Conservation (phyloP, 2,797 vertebrate genomes). For the Melopsittacus undulatus region DNA sequence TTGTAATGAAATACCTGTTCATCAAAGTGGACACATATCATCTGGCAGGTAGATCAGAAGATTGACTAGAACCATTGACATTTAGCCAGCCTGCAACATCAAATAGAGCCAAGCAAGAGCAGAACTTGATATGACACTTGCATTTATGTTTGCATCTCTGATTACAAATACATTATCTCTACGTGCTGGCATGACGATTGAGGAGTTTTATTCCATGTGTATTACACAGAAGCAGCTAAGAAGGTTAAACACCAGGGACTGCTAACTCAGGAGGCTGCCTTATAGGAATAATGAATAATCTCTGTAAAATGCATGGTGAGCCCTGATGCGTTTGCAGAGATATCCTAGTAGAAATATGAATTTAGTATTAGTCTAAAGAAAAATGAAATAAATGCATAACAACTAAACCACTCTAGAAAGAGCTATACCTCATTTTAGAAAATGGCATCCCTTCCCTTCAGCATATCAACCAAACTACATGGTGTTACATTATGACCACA, state of each 20-base stretch:
- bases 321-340: rapidly evolving
- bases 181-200: not conserved
- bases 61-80: not conserved
- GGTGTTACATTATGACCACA: not conserved
- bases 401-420: not conserved
- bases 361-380: not conserved
- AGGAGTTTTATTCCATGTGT: not conserved
- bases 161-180: not conserved
- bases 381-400: not conserved
- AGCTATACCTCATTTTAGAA: not conserved
- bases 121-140: not conserved
- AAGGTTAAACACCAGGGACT: not conserved
- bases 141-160: not conserved
- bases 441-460: not conserved
- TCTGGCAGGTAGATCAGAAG: not conserved
- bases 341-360: not conserved
- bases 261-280: not conserved
- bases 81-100: not conserved
- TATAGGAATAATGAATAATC: not conserved
- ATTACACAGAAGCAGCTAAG: not conserved
- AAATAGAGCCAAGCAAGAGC: not conserved
- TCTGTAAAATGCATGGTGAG: not conserved
- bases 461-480: not conserved
- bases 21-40: not conserved
- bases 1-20: not conserved